phyloP scores from a whole-genome alignment of 1,140 invertebrate species.

The Aphidius gifuensis region DNA sequence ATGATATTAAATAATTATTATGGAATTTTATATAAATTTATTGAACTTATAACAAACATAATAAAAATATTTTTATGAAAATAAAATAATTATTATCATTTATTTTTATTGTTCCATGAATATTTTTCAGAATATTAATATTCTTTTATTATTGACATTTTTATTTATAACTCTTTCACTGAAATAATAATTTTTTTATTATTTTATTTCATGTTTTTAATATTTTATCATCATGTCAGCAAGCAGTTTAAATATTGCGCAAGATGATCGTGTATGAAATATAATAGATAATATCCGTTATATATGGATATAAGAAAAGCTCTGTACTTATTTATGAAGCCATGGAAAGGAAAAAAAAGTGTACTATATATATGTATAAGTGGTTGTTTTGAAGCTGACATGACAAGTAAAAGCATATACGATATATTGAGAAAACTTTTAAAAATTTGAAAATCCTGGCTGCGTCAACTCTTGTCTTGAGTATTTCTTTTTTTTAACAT shows the following conservation, averaged over 20 bases:
- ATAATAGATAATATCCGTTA: background rate
- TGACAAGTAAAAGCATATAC: background rate
- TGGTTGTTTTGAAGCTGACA: conserved; percentile 8
- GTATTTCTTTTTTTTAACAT: background rate
- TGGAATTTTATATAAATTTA: no score
- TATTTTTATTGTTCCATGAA: no score
- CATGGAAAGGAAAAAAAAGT: background rate
- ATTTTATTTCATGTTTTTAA: background rate
- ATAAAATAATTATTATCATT: no score
- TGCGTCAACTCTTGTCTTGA: conserved; percentile 8
- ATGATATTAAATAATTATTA: no score
- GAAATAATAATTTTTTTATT: background rate
- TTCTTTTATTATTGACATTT: no score
- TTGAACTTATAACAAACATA: background rate
- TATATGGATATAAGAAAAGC: background rate
- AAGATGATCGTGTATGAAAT: no score
- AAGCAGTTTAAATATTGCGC: no score
- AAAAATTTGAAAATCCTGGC: conserved; percentile 13
- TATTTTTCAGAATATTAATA: no score
- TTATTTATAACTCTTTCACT: no score
- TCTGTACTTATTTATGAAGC: no score
- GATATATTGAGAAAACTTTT: conserved; percentile 19
- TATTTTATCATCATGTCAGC: background rate
- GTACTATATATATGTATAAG: background rate
- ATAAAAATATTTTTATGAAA: no score